Evolutionary conservation across 23 tunicate genomes (phyloP), one percentile per base, ranked within the genome.

Genomic region (Halocynthia aurantium): DNA sequence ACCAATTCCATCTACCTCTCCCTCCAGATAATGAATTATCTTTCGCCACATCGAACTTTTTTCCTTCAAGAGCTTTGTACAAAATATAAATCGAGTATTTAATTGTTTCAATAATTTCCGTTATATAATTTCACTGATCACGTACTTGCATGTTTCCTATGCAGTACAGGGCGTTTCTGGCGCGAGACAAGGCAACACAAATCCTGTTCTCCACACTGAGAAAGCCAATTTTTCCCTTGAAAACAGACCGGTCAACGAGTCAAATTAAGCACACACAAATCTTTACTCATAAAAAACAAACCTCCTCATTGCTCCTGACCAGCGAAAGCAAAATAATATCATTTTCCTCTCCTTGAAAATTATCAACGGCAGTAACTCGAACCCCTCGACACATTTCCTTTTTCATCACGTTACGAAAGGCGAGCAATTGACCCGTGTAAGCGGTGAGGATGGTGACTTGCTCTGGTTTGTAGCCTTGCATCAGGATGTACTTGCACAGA

Each of bases 331-430:
- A 71, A 8, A 93, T 86, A 60, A 93, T 86, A 61, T 93, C 88
- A 80, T 93, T 93, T 82, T 93, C 98, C 73, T 93, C 92, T 60
- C 98, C 98, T 86, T 93, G 98, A 63, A 76, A 93, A 70, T 93
- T 93, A 61, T 93, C 98, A 4, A 93, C 98, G 7, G 98, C 91
- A 15, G 91, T 89, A 57, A 86, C 82, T 5, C 88, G 81, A 52
- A 89, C 84, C n/a, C 88, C 78, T 58, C 56, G 15, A 13, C 58
- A 21, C 12, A 71, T 51, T 62, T 70, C 72, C 66, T 63, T 15
- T 53, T 80, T 67, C 81, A 86, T 67, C 20, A 69, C 69, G 0
- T 62, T 81, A 22, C 91, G 88, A 51, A 91, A 80, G 7, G 89
- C 90, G 53, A 91, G 81, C 7, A 91, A 62, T 80, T 91, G 97